Evolutionary conservation across 37 sponge, comb jelly and placozoan genomes (phyloP).

Genomic region (Mnemiopsis leidyi): DNA sequence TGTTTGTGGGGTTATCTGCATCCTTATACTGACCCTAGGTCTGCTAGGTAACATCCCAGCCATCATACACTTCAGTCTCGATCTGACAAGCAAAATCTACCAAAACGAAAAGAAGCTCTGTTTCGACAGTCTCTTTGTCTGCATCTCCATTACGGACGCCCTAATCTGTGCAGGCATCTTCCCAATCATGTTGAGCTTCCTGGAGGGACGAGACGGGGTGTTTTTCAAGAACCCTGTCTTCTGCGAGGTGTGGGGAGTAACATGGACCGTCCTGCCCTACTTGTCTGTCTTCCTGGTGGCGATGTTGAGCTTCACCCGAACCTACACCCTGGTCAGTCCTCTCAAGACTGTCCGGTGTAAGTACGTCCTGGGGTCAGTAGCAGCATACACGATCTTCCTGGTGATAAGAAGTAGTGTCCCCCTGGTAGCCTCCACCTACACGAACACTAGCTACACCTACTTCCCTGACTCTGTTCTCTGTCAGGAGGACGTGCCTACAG

Average conservation of each 20-base stretch:
- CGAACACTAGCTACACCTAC: neutral
- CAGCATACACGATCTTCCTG: neutral
- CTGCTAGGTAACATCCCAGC: constrained; percentile 7
- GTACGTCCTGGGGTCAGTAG: neutral
- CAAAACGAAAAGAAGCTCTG: neutral
- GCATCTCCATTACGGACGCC: neutral
- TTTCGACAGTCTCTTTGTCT: neutral
- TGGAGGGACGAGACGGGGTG: neutral
- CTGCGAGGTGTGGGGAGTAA: neutral
- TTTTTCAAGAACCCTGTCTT: neutral
- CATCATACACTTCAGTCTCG: neutral
- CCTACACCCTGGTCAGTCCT: constrained; percentile 30
- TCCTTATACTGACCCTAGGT: neutral
- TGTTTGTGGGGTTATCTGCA: neutral
- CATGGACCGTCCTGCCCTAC: constrained; percentile 7
- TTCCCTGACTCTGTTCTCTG: neutral
- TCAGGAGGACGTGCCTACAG: neutral
- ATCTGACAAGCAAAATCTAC: neutral
- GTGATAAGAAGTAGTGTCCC: neutral
- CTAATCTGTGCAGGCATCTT: neutral
- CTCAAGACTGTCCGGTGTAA: neutral
- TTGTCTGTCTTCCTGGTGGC: neutral
- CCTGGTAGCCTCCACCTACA: neutral
- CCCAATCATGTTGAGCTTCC: neutral
- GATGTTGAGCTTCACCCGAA: neutral